These are phyloP conservation scores for Dryococelus australis DNA, from an alignment of 2,888 invertebrate species.

Conservation along the genomic window DNA sequence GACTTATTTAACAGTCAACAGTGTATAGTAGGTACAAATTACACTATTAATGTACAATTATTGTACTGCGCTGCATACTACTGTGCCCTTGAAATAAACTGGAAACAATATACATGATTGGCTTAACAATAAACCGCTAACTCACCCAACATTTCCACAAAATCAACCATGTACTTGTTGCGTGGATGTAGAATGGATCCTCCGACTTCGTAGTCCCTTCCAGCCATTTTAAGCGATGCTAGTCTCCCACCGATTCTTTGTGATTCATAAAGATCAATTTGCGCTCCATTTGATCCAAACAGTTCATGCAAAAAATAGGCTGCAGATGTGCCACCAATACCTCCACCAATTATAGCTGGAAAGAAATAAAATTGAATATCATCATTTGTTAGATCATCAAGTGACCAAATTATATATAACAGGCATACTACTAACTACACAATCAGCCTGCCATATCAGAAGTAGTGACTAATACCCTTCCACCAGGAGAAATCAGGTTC, in stretches of 20 bases:
- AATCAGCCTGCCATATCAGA: too few species aligned
- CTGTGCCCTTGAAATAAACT: too few species aligned
- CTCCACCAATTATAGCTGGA: slow-evolving; percentile 68
- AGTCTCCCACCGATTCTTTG: slow-evolving; percentile 66
- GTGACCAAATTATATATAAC: too few species aligned
- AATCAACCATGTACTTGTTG: slow-evolving; percentile 66
- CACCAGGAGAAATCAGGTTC: too few species aligned
- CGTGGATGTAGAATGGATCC: slow-evolving; percentile 66
- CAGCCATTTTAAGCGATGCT: slow-evolving; percentile 60
- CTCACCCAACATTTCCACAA: slow-evolving; percentile 62
- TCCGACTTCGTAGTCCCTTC: slow-evolving; percentile 65
- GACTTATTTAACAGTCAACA: too few species aligned
- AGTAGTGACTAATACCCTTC: too few species aligned
- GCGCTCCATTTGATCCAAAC: slow-evolving; percentile 54
- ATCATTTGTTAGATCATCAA: too few species aligned
- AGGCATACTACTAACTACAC: too few species aligned
- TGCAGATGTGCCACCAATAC: slow-evolving; percentile 67
- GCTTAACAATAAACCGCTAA: background rate
- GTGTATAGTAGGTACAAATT: too few species aligned
- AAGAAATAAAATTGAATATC: slow-evolving; percentile 40
- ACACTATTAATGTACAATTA: too few species aligned
- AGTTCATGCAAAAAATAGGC: slow-evolving; percentile 64
- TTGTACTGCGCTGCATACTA: too few species aligned
- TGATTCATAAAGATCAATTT: slow-evolving; percentile 66
- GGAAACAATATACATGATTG: too few species aligned